phyloP scores from a whole-genome alignment of 2,888 invertebrate species.

The Rhamnusium bicolor region DNA sequence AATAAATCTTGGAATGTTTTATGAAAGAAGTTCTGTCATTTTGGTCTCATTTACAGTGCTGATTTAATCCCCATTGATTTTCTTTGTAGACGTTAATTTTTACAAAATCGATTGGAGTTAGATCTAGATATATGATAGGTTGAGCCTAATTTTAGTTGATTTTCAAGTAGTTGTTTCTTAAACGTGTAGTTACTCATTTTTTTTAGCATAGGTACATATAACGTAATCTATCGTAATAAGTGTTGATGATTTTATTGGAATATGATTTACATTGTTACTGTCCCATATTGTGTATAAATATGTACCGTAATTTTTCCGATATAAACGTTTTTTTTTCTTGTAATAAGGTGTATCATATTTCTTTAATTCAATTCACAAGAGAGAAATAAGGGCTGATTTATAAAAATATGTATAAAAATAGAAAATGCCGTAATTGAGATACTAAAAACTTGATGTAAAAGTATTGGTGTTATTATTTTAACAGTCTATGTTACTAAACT shows the following conservation, averaged over 20 bases:
- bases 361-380: constrained; percentile 67
- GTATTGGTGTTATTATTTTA: constrained; percentile 49
- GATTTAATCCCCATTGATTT: constrained; percentile 31
- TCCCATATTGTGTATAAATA: constrained; percentile 48
- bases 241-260: constrained; percentile 60
- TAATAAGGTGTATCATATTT: constrained; percentile 65
- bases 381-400: constrained; percentile 70
- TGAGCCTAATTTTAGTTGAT: constrained; percentile 40
- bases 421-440: constrained; percentile 58
- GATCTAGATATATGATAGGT: constrained; percentile 39
- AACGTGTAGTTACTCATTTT: constrained; percentile 60
- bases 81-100: not conserved
- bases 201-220: constrained; percentile 60
- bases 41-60: constrained; percentile 24
- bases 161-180: constrained; percentile 54
- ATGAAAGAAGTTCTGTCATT: constrained; percentile 25
- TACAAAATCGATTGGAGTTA: constrained; percentile 18
- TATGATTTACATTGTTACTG: constrained; percentile 62
- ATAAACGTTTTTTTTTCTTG: constrained; percentile 36
- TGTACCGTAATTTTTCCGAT: constrained; percentile 35
- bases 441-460: constrained; percentile 57
- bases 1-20: constrained; percentile 28
- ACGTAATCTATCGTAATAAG: constrained; percentile 58
- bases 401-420: constrained; percentile 65
- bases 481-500: constrained; percentile 45